These are phyloP conservation scores for Caranx melampygus DNA, from an alignment of 2,113 vertebrate species.

Conservation along the genomic window DNA sequence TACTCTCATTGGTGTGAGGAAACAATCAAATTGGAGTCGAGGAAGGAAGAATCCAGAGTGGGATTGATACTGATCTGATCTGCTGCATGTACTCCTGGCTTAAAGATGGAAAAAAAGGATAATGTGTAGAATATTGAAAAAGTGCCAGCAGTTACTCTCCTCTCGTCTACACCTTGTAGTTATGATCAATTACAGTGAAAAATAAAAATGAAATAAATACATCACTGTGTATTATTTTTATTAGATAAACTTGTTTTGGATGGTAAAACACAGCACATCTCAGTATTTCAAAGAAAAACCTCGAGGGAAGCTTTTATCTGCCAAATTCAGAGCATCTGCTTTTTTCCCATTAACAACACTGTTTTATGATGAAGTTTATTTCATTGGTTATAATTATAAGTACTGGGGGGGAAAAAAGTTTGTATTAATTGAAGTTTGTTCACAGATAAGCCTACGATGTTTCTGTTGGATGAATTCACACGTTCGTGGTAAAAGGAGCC, in stretches of 20 bases:
- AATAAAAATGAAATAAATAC: background rate
- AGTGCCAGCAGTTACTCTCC: conserved; percentile 39
- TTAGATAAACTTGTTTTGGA: conserved; percentile 18
- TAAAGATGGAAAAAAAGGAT: conserved; percentile 12
- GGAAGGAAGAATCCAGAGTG: conserved; percentile 17
- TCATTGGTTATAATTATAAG: conserved; percentile 29
- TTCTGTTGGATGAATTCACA: conserved; percentile 20
- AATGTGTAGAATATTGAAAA: conserved; percentile 7
- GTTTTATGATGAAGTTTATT: conserved; percentile 15
- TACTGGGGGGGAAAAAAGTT: conserved; percentile 1
- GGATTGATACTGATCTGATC: conserved; percentile 42
- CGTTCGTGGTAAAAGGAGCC: background rate
- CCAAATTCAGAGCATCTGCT: background rate
- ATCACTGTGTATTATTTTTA: conserved; percentile 15
- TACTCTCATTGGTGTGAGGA: conserved; percentile 54
- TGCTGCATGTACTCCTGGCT: conserved; percentile 40
- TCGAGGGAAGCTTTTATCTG: background rate
- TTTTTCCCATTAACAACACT: background rate
- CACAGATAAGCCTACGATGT: conserved; percentile 18
- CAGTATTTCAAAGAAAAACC: background rate
- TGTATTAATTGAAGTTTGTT: conserved; percentile 41
- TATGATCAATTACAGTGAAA: conserved; percentile 37
- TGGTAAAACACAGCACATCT: background rate
- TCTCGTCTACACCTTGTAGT: background rate
- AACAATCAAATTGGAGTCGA: conserved; percentile 63